Evolutionary conservation across 2,113 vertebrate genomes (phyloP).

Genomic region (Hippocampus barbouri): DNA sequence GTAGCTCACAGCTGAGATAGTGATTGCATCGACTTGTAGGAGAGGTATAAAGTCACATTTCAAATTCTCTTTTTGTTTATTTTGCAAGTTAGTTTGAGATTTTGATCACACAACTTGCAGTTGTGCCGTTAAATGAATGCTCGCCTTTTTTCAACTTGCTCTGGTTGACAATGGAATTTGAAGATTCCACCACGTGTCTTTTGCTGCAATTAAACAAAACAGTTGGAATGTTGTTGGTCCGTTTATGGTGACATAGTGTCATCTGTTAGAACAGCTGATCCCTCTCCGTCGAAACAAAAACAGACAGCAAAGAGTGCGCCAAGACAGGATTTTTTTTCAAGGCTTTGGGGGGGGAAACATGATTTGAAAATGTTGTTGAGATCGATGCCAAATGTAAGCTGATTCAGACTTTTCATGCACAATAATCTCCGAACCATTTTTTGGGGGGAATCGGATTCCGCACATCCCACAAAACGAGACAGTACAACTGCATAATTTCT

Average conservation of each 20-base stretch:
- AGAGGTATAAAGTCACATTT: neutral
- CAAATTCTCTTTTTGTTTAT: neutral
- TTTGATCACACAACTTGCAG: neutral
- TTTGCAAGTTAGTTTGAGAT: neutral
- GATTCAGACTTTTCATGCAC: neutral
- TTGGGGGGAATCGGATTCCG: neutral
- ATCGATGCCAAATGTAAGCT: constrained; percentile 2
- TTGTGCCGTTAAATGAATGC: neutral
- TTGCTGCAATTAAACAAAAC: neutral
- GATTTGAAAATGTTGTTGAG: constrained; percentile 3
- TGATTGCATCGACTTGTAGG: neutral
- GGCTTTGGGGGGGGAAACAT: neutral
- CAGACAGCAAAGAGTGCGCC: neutral
- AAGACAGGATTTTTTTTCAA: neutral
- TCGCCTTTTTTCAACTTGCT: neutral
- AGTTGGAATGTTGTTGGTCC: neutral
- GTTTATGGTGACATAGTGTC: neutral
- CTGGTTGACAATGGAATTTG: neutral
- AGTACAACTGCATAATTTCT: neutral
- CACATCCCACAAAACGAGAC: neutral
- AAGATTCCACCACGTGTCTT: neutral
- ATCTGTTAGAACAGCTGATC: constrained; percentile 10
- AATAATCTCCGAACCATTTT: neutral
- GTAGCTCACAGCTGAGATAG: constrained; percentile 11
- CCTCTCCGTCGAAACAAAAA: neutral